These are phyloP conservation scores for Apocrypta bakeri DNA, from an alignment of 1,140 invertebrate genomes.

Conservation along the genomic window DNA sequence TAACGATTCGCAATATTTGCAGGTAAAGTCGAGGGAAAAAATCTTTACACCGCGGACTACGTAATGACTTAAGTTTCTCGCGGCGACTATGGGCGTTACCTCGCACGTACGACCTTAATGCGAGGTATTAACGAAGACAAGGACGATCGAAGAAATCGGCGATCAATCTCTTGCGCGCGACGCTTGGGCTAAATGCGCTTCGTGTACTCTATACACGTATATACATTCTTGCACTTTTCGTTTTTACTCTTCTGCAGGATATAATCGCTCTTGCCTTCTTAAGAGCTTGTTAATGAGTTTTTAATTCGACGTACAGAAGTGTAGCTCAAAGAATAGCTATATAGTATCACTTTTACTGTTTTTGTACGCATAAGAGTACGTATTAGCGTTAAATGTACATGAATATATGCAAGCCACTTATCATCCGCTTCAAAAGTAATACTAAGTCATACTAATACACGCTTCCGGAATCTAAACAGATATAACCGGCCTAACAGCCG, in stretches of 20 bases:
- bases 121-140: conserved; percentile 40
- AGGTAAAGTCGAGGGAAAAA: conserved; percentile 25
- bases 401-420: not conserved
- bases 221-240: not conserved
- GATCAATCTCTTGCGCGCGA: conserved; percentile 25
- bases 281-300: not conserved
- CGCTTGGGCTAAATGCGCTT: not conserved
- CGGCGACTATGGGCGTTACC: conserved; percentile 36
- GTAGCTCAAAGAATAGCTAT: no score
- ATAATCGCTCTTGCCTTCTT: not conserved
- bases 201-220: no score
- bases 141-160: conserved; percentile 42
- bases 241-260: not conserved
- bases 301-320: not conserved
- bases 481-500: no score
- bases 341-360: no score
- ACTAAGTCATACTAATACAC: not conserved
- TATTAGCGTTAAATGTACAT: not conserved
- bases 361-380: not conserved
- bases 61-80: conserved; percentile 35
- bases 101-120: conserved; percentile 42
- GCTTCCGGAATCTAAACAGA: no score
- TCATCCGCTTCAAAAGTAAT: not conserved
- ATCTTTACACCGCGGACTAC: not conserved
- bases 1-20: conserved; percentile 33